Evolutionary conservation across 2,797 vertebrate species (phyloP), one percentile per base, ranked within the genome.

Genomic region (Catamblyrhynchus diadema): DNA sequence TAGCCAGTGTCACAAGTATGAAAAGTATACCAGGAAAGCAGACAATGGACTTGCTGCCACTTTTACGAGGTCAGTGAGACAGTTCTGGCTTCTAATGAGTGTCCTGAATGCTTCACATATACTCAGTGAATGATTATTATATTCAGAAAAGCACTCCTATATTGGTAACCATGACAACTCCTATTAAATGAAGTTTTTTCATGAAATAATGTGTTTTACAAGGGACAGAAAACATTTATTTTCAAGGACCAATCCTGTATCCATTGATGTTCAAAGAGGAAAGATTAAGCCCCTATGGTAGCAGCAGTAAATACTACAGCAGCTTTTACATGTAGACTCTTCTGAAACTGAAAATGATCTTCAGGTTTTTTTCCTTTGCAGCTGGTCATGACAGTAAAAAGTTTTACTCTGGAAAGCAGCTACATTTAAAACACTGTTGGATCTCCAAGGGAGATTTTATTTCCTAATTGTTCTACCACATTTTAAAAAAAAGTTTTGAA

Each of bases 381-480:
- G 60, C 41, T 90, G 74, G 18, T 70, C 3, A 1, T 85, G 71
- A 57, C 71, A 86, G 30, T 90, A 86, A 88, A 96, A 88, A 6
- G 20, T 75, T 86, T 88, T 74, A 44, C 19, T 65, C 72, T 74
- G 50, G 21, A 78, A 91, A 91, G 54, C 61, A 86, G 44, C 20
- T 90, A 73, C 41, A 19, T 44, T 88, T 70, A 79, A 95, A 88
- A 86, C 27, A 42, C 28, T 17, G 14, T 48, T 79, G 10, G 70
- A 84, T 94, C 70, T 88, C 60, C 27, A 82, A 62, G 56, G 67
- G 59, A 84, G 86, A 79, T 84, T 90, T 92, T 80, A 64, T 92
- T 96, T 88, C 94, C 61, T 90, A 75, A 93, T 90, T 84, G 41
- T 81, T 97, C 69, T 85, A 70, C 78, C 93, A 92, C 33, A 60